Percentiles rank a stretch among this genome's conserved stretches.
Evolutionary conservation across 2,113 vertebrate genomes (phyloP).

Genomic region (Phoxinus phoxinus): DNA sequence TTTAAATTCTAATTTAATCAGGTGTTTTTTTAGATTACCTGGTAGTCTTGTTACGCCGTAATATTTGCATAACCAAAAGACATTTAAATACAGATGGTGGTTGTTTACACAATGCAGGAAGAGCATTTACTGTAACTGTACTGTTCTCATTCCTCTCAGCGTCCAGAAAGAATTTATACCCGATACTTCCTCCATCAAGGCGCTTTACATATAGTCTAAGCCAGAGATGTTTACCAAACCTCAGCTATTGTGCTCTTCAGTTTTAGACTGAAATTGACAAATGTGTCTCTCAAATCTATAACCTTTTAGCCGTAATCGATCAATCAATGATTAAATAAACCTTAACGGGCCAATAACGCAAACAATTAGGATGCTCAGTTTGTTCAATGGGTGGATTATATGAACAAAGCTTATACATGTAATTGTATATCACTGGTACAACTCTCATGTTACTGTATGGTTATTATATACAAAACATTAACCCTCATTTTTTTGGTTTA

Average conservation of each 20-base stretch:
- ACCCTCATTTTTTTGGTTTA: neutral
- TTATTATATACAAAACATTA: neutral
- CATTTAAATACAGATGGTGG: constrained; percentile 18
- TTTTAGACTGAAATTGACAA: neutral
- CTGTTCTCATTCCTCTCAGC: neutral
- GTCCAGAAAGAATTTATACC: neutral
- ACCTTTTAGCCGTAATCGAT: neutral
- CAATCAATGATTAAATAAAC: neutral
- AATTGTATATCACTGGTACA: neutral
- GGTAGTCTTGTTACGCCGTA: neutral
- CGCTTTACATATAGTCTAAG: neutral
- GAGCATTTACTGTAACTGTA: constrained; percentile 18
- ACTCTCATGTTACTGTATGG: neutral
- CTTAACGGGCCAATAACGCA: neutral
- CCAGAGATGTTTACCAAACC: neutral
- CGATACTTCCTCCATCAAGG: neutral
- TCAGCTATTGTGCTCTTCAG: neutral
- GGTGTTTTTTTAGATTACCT: neutral
- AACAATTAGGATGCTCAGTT: neutral
- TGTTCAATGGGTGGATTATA: neutral
- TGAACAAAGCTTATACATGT: neutral
- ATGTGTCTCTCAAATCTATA: neutral
- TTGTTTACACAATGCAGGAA: constrained; percentile 17
- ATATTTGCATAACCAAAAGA: constrained; percentile 45
- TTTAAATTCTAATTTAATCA: neutral